phyloP scores from a whole-genome alignment of 2,113 vertebrate species.

The Eolophus roseicapilla region DNA sequence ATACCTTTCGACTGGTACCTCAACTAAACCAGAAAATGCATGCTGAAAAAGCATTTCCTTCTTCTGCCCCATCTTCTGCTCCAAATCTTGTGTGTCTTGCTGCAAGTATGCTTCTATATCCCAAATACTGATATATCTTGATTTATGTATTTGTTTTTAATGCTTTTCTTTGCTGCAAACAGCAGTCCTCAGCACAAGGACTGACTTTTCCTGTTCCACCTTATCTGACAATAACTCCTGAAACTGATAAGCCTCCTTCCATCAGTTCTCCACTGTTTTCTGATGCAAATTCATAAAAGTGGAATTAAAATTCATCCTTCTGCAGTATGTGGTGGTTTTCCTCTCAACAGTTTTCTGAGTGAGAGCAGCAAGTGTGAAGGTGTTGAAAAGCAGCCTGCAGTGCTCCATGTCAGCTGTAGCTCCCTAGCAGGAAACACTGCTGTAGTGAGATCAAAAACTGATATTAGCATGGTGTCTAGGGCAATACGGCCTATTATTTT shows the following conservation, averaged over 20 bases:
- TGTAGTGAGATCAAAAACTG: slow-evolving; percentile 13
- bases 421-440: slow-evolving; percentile 23
- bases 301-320: slow-evolving; percentile 48
- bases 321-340: slow-evolving; percentile 41
- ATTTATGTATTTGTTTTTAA: neutral
- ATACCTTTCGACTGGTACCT: neutral
- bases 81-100: neutral
- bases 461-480: neutral
- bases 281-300: slow-evolving; percentile 20
- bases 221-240: neutral
- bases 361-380: slow-evolving; percentile 61
- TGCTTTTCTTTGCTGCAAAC: neutral
- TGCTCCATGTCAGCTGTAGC: slow-evolving; percentile 37
- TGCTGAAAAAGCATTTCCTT: neutral
- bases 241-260: slow-evolving; percentile 4
- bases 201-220: neutral
- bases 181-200: neutral
- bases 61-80: neutral
- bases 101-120: neutral
- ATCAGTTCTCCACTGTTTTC: neutral
- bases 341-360: slow-evolving; percentile 38
- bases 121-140: neutral
- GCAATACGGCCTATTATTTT: neutral
- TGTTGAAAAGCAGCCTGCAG: slow-evolving; percentile 63
- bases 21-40: neutral